These are phyloP conservation scores for Heliocidaris tuberculata DNA, from an alignment of 35 echinoderm and acorn worm genomes.

Conservation along the genomic window DNA sequence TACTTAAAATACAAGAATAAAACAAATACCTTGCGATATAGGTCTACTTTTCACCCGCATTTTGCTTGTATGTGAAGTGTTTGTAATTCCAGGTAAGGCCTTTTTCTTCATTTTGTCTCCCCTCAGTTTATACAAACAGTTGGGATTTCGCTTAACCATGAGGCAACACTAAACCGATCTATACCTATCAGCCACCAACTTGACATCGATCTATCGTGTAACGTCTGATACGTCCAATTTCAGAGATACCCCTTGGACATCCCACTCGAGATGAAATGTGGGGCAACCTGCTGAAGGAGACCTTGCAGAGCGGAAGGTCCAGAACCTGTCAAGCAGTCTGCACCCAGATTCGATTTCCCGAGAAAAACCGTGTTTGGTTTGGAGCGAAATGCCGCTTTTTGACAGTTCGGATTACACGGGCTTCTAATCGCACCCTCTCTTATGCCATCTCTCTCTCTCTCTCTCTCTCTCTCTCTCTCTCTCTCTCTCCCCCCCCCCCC, in stretches of 20 bases:
- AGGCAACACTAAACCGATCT: not conserved
- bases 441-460: not conserved
- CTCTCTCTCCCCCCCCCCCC: too few relatives aligned
- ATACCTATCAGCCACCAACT: not conserved
- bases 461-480: not conserved
- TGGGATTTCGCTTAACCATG: not conserved
- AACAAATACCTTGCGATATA: too few relatives aligned
- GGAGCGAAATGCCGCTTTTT: not conserved
- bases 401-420: not conserved
- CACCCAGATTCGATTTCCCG: not conserved
- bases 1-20: not conserved
- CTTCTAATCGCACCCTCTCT: not conserved
- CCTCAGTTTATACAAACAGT: not conserved
- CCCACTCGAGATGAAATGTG: not conserved
- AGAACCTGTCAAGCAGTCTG: not conserved
- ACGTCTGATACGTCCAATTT: not conserved
- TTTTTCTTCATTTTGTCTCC: not conserved
- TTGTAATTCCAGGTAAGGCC: not conserved
- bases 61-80: not conserved
- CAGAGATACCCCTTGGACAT: not conserved
- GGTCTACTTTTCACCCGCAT: not conserved
- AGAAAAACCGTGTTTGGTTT: not conserved
- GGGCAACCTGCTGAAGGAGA: not conserved
- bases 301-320: not conserved
- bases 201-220: not conserved